Base-by-base conservation (phyloP, 2,888 invertebrate genomes). In the Sphinx pinastri region DNA sequence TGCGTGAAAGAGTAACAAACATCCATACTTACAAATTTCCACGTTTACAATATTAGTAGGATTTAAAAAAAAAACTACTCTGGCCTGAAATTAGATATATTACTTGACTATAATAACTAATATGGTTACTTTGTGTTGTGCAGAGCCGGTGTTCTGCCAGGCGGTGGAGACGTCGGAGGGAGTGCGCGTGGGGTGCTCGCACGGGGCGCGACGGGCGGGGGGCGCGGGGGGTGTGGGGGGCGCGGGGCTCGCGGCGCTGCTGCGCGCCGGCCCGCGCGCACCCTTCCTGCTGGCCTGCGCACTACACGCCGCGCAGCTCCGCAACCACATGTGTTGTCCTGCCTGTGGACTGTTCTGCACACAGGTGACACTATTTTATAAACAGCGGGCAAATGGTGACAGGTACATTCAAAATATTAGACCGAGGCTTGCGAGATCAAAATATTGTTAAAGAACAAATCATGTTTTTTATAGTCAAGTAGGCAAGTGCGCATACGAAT, bases 311-410 rank as follows among this genome's bases (percentile, higher is more conserved):
- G 72, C 95, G 96, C 95, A 98, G 72, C 91, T 98, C 72, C 90
- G 95, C 14, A 90, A 95, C 54, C 99, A 99, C 88, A 97, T 98
- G 88, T 98, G 98, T 87, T 99, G 98, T 84, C 97, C 98, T 0
- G 96, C 96, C 0, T 99, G 99, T 89, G 92, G 98, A 8, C 92
- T 98, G 68, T 99, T 98, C 88, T 98, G 98, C 85, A 97, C 98
- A 8, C 98, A 98, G 95, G 97, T 97, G 80, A 16, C 16, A 54
- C 51, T 51, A 25, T 25, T 1, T 25, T 2, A 25, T 25, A 25
- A 25, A 25, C 25, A 1, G 25, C 25, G 25, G 25, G 25, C 25
- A 25, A 25, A 25, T 25, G 25, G 25, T 25, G 1, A 25, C 25
- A 25, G 25, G 25, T 25, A 25, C 25, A 25, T 25, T 25, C 25